These are phyloP conservation scores for Irena cyanogastra DNA, from an alignment of 2,113 vertebrate genomes.

Conservation along the genomic window DNA sequence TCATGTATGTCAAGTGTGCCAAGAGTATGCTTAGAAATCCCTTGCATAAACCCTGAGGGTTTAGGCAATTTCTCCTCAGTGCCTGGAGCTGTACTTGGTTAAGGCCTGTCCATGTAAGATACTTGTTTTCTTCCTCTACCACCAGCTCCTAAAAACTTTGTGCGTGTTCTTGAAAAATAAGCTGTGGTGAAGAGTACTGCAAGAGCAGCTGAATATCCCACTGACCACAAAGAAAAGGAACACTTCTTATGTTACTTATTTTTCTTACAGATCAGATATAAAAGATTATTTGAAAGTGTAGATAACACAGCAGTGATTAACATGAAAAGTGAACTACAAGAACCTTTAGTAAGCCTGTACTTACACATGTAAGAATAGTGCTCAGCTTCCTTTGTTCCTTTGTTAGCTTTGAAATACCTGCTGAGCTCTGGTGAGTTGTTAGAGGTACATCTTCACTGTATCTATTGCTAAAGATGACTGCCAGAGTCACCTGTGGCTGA, in stretches of 20 bases:
- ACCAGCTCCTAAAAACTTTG: not conserved
- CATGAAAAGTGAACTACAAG: not conserved
- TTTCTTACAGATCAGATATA: not conserved
- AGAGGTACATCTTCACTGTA: not conserved
- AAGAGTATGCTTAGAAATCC: not conserved
- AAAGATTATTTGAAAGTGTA: not conserved
- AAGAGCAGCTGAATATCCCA: not conserved
- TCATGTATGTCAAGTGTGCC: not conserved
- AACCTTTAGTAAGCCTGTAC: not conserved
- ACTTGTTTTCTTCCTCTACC: not conserved
- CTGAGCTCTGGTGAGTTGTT: not conserved
- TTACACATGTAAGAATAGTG: not conserved
- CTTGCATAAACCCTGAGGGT: not conserved
- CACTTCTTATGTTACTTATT: not conserved
- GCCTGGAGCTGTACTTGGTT: not conserved
- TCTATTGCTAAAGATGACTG: not conserved
- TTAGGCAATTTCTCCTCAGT: not conserved
- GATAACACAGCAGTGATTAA: fast-evolving
- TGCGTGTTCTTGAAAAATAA: not conserved
- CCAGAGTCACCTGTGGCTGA: not conserved
- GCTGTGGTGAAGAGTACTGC: not conserved
- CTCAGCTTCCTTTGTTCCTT: not conserved
- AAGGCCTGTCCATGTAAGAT: not conserved
- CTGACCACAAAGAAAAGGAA: not conserved
- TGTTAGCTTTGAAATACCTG: not conserved